phyloP scores from a whole-genome alignment of 2,888 invertebrate species.

The Mimumesa dahlbomi region DNA sequence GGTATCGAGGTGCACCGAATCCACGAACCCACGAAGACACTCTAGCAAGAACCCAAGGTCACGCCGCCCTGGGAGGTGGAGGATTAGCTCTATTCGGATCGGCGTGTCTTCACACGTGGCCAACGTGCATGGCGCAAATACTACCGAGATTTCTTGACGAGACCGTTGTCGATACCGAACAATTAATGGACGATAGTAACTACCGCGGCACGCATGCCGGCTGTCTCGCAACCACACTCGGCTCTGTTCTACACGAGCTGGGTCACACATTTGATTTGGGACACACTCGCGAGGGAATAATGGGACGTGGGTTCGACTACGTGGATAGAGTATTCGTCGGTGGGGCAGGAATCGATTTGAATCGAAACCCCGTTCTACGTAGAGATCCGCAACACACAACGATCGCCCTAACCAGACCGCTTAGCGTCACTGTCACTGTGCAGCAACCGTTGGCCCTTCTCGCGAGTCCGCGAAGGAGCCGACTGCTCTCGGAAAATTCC shows the following conservation, averaged over 20 bases:
- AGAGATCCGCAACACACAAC: slow-evolving; percentile 85
- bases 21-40: slow-evolving; percentile 87
- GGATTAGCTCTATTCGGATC: slow-evolving; percentile 95
- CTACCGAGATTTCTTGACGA: slow-evolving; percentile 83
- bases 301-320: slow-evolving; percentile 95
- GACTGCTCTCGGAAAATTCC: slow-evolving; percentile 82
- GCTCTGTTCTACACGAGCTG: slow-evolving; percentile 95
- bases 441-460: slow-evolving; percentile 81
- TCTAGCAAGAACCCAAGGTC: slow-evolving; percentile 86
- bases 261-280: slow-evolving; percentile 97
- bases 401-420: slow-evolving; percentile 83
- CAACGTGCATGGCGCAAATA: slow-evolving; percentile 86
- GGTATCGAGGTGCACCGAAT: slow-evolving; percentile 86
- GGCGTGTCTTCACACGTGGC: slow-evolving; percentile 95
- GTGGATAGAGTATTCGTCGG: slow-evolving; percentile 89
- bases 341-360: slow-evolving; percentile 83
- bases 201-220: slow-evolving; percentile 93
- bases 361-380: slow-evolving; percentile 82
- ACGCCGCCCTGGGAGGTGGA: slow-evolving; percentile 95
- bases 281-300: slow-evolving; percentile 94
- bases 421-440: slow-evolving; percentile 85
- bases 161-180: slow-evolving; percentile 86
- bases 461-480: slow-evolving; percentile 80
- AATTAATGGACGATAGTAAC: slow-evolving; percentile 95
- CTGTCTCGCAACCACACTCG: slow-evolving; percentile 94